Evolutionary conservation across 2,797 vertebrate species (phyloP).

Genomic region (Limosa lapponica): DNA sequence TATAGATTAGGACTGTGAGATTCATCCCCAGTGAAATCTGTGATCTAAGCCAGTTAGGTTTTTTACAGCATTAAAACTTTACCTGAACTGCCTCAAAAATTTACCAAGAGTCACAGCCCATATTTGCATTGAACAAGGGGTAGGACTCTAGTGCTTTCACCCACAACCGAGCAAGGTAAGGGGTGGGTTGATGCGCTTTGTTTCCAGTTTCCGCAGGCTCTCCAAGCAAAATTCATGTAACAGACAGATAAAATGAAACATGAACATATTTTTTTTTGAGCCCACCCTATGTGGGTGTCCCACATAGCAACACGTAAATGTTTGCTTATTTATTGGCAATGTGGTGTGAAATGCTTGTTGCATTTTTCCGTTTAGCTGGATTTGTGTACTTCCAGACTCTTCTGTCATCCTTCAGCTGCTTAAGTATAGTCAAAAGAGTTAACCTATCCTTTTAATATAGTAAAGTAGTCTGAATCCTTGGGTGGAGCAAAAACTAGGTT

Average conservation of each 20-base stretch:
- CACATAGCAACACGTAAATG: not conserved
- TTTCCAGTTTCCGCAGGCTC: not conserved
- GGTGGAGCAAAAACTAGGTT: not conserved
- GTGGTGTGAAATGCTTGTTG: not conserved
- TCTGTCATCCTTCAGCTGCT: not conserved
- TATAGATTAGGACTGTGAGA: not conserved
- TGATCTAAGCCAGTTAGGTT: not conserved
- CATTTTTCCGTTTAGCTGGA: not conserved
- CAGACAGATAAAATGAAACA: not conserved
- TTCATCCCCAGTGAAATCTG: not conserved
- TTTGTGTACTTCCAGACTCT: not conserved
- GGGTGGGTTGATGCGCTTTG: not conserved
- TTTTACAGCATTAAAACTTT: not conserved
- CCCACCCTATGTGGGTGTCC: not conserved
- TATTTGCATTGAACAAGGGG: not conserved
- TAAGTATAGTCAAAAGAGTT: not conserved
- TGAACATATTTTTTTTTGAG: not conserved
- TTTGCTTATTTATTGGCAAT: not conserved
- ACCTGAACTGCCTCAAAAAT: not conserved
- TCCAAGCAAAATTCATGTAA: not conserved
- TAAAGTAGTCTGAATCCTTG: not conserved
- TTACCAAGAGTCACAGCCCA: not conserved
- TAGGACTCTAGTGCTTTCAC: not conserved
- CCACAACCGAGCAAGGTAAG: not conserved
- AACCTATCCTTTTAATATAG: not conserved